Percentiles rank a stretch among this genome's conserved stretches.
Conservation (phyloP, 2,888 invertebrate genomes). For the Biston betularia region DNA sequence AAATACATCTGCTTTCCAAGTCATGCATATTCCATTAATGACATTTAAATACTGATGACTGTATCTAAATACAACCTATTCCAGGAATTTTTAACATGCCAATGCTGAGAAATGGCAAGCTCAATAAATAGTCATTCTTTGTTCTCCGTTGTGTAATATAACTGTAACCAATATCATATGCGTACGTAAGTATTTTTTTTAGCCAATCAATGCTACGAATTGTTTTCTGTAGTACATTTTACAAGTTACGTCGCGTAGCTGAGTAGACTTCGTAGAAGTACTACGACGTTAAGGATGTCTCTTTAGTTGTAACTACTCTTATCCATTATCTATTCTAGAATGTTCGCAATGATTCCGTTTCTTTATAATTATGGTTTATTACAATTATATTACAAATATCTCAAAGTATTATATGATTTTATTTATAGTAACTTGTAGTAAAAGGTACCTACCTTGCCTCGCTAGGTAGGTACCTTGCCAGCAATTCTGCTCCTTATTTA, state of each 20-base stretch:
- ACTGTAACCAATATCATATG: too few species aligned
- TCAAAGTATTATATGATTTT: neutral
- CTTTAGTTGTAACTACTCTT: constrained; percentile 10
- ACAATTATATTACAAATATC: neutral
- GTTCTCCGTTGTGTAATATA: too few species aligned
- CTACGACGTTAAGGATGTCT: constrained; percentile 12
- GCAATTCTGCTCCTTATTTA: neutral
- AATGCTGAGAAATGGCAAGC: neutral
- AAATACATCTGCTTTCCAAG: too few species aligned
- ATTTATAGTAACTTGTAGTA: neutral
- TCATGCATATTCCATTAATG: too few species aligned
- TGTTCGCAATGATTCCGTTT: constrained; percentile 2
- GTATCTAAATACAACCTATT: neutral
- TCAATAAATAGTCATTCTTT: too few species aligned
- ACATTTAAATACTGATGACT: too few species aligned
- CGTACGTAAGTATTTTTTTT: neutral
- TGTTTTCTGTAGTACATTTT: constrained; percentile 13
- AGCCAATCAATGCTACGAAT: constrained; percentile 3
- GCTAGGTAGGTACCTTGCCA: too few species aligned
- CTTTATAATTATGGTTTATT: constrained; percentile 1
- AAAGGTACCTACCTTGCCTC: too few species aligned
- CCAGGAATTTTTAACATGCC: neutral
- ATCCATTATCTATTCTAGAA: constrained; percentile 3
- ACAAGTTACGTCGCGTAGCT: constrained; percentile 13
- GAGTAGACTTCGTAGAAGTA: constrained; percentile 15